phyloP scores from a whole-genome alignment of 2,797 vertebrate species.

The Chelonia mydas region DNA sequence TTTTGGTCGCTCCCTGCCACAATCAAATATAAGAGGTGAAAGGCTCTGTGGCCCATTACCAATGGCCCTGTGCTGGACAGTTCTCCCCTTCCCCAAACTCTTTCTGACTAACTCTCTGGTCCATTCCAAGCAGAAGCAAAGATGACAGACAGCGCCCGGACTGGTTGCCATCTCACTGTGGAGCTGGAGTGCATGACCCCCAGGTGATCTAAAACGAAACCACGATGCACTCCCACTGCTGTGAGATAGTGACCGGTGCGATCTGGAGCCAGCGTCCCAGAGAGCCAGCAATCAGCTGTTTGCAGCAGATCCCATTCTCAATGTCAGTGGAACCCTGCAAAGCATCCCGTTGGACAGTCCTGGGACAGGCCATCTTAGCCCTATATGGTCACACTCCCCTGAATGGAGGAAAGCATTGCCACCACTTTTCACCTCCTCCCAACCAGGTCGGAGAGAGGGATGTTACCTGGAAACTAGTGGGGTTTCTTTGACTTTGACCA shows the following conservation, averaged over 20 bases:
- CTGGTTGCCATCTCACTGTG: background rate
- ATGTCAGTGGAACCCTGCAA: background rate
- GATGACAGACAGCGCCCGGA: background rate
- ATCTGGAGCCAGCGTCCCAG: background rate
- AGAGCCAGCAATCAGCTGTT: background rate
- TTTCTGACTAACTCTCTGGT: background rate
- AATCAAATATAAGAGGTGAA: background rate
- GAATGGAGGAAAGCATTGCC: background rate
- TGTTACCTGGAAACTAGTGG: background rate
- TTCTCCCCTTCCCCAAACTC: rapidly evolving
- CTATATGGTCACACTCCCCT: background rate
- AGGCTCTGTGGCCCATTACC: background rate
- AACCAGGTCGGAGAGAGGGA: background rate
- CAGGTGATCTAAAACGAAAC: background rate
- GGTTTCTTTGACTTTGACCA: background rate
- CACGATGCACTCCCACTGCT: background rate
- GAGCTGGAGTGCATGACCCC: background rate
- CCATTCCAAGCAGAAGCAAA: background rate
- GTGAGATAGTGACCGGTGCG: background rate
- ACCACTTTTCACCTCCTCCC: background rate
- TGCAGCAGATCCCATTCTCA: background rate
- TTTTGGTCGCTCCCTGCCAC: background rate
- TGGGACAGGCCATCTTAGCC: background rate
- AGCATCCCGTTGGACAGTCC: background rate
- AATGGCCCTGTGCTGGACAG: too few relatives aligned